phyloP scores from a whole-genome alignment of 1,140 invertebrate genomes.

The Drosophila mauritiana region DNA sequence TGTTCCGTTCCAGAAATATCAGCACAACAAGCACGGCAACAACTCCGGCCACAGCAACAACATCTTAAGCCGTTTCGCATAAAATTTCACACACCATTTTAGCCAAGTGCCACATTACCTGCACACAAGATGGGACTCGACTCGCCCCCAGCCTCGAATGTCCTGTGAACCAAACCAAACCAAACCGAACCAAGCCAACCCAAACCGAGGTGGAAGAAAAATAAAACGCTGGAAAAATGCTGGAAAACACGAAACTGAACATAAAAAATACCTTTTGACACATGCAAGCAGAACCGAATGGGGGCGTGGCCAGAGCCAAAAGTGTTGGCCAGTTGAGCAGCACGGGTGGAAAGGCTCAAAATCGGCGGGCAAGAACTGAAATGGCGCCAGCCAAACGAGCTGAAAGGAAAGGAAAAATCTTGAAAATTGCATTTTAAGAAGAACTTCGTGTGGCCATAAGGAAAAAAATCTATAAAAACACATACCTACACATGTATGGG shows the following conservation, averaged over 20 bases:
- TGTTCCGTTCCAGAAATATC: constrained; percentile 82
- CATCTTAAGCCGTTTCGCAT: constrained; percentile 81
- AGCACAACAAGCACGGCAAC: constrained; percentile 75
- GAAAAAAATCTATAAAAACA: constrained; percentile 77
- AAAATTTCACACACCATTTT: constrained; percentile 84
- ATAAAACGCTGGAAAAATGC: constrained; percentile 72
- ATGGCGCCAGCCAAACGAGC: constrained; percentile 58
- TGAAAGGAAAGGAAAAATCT: constrained; percentile 61
- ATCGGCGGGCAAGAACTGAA: constrained; percentile 67
- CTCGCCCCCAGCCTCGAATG: constrained; percentile 15
- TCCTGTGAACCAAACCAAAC: constrained; percentile 16
- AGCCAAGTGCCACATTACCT: constrained; percentile 84
- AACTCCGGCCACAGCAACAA: constrained; percentile 58
- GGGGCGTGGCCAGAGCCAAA: constrained; percentile 37
- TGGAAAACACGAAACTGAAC: constrained; percentile 78
- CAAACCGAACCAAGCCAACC: too few relatives aligned
- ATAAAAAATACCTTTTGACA: constrained; percentile 83
- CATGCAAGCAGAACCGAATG: constrained; percentile 67
- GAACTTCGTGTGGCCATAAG: constrained; percentile 79
- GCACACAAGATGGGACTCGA: constrained; percentile 80
- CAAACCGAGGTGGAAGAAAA: constrained; percentile 31
- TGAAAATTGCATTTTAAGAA: constrained; percentile 83
- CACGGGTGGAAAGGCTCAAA: constrained; percentile 50
- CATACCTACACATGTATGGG: constrained; percentile 20
- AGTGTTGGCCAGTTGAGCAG: constrained; percentile 23